phyloP scores from a whole-genome alignment of 2,797 vertebrate genomes.

The Gambelia wislizenii region DNA sequence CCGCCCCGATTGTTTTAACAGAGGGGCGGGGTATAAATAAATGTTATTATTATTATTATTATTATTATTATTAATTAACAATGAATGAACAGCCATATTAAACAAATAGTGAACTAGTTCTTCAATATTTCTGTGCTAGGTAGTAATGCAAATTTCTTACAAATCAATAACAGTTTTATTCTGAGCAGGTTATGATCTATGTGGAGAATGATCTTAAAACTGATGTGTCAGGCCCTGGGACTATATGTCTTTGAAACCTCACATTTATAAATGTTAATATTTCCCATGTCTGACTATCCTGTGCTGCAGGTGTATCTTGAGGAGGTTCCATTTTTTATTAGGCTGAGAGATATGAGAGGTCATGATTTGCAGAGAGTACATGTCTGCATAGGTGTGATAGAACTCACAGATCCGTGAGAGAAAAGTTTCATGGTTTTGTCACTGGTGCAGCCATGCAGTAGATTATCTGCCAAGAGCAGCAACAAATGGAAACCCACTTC shows the following conservation, averaged over 20 bases:
- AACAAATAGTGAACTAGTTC: background rate
- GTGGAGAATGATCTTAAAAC: background rate
- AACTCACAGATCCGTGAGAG: conserved; percentile 3
- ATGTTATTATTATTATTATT: too few relatives aligned
- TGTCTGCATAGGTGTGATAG: background rate
- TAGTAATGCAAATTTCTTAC: background rate
- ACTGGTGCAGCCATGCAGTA: conserved; percentile 26
- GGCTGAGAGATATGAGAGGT: background rate
- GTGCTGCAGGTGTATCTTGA: background rate
- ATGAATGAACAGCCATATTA: background rate
- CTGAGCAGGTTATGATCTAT: background rate
- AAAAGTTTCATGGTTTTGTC: conserved; percentile 25
- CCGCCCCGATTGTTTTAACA: too few relatives aligned
- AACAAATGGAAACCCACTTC: conserved; percentile 9
- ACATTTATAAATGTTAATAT: background rate
- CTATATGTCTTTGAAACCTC: background rate
- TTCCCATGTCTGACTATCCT: background rate
- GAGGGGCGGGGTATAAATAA: too few relatives aligned
- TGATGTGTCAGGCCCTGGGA: background rate
- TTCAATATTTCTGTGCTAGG: background rate
- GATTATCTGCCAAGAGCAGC: conserved; percentile 20
- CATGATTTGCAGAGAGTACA: background rate
- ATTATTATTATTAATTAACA: too few relatives aligned
- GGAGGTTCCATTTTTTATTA: background rate
- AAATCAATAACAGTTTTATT: background rate